phyloP scores from a whole-genome alignment of 2,797 vertebrate species.

The Potorous gilbertii region DNA sequence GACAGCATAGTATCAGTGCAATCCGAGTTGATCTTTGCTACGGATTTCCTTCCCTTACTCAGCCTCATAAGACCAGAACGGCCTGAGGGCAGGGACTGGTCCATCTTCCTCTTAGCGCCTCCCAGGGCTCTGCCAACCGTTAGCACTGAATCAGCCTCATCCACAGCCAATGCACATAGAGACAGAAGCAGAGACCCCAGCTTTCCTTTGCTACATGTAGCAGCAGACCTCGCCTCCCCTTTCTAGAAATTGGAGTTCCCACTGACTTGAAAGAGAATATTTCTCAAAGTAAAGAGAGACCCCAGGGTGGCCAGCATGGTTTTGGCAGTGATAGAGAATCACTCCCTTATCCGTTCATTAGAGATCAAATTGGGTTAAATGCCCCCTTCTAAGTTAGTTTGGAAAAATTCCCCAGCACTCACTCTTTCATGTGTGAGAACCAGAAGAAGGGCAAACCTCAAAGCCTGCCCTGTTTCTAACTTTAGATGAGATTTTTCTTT shows the following conservation, averaged over 20 bases:
- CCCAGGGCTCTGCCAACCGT: neutral
- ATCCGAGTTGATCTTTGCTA: slow-evolving; percentile 12
- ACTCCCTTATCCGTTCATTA: slow-evolving; percentile 28
- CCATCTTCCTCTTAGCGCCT: too few relatives aligned
- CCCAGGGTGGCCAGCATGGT: slow-evolving; percentile 34
- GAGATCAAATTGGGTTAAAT: slow-evolving; percentile 74
- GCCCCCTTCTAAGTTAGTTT: slow-evolving; percentile 68
- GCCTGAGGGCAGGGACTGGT: neutral
- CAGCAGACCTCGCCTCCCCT: neutral
- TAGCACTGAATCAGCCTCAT: neutral
- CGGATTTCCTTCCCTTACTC: slow-evolving; percentile 20
- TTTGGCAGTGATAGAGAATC: slow-evolving; percentile 39
- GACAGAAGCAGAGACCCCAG: slow-evolving; percentile 1
- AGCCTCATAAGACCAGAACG: neutral
- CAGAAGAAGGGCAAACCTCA: slow-evolving; percentile 71
- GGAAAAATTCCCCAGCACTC: slow-evolving; percentile 58
- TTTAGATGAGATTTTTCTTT: slow-evolving; percentile 76
- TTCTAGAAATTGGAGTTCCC: slow-evolving; percentile 68
- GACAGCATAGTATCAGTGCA: neutral
- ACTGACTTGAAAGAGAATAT: slow-evolving; percentile 70
- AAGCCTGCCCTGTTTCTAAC: slow-evolving; percentile 80
- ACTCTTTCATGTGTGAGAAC: slow-evolving; percentile 68
- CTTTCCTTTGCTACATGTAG: slow-evolving; percentile 20
- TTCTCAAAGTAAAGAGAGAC: slow-evolving; percentile 63
- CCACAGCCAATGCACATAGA: neutral